Conservation (phyloP, 2,797 vertebrate species). For the Lepilemur ruficaudatus region DNA sequence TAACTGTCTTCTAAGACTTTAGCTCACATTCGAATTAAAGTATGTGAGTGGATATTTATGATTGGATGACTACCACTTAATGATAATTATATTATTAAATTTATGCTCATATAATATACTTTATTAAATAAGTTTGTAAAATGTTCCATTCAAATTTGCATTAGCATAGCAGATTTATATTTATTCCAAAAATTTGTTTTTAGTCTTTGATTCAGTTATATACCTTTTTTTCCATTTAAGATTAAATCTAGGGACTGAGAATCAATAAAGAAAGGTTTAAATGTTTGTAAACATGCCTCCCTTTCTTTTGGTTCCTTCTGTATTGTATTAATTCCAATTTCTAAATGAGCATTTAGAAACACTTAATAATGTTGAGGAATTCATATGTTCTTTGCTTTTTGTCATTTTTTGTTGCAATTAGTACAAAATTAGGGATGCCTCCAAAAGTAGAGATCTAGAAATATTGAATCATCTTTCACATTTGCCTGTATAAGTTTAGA, state of each 20-base stretch:
- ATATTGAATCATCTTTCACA: constrained; percentile 44
- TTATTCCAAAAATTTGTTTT: neutral
- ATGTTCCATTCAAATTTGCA: constrained; percentile 15
- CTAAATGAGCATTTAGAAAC: constrained; percentile 8
- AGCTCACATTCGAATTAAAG: constrained; percentile 9
- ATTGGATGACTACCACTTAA: constrained; percentile 14
- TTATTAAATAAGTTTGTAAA: constrained; percentile 42
- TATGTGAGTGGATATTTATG: constrained; percentile 16
- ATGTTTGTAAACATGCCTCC: neutral
- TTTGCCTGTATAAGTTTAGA: constrained; percentile 23
- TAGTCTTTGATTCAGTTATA: constrained; percentile 13
- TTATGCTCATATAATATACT: neutral
- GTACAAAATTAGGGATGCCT: neutral
- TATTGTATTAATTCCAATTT: constrained; percentile 19
- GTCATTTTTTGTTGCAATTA: neutral
- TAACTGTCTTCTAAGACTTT: neutral
- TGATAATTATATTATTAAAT: neutral
- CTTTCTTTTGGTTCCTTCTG: neutral
- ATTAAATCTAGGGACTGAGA: neutral
- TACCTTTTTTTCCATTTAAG: constrained; percentile 3
- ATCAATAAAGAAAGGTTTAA: neutral
- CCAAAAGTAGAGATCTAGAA: constrained; percentile 27
- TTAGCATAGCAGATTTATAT: neutral
- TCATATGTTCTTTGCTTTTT: neutral
- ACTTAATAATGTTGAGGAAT: neutral